Percentiles rank a stretch among this genome's conserved stretches.
These are phyloP conservation scores for Eupithecia subfuscata DNA, from an alignment of 2,888 invertebrate genomes.

Conservation along the genomic window DNA sequence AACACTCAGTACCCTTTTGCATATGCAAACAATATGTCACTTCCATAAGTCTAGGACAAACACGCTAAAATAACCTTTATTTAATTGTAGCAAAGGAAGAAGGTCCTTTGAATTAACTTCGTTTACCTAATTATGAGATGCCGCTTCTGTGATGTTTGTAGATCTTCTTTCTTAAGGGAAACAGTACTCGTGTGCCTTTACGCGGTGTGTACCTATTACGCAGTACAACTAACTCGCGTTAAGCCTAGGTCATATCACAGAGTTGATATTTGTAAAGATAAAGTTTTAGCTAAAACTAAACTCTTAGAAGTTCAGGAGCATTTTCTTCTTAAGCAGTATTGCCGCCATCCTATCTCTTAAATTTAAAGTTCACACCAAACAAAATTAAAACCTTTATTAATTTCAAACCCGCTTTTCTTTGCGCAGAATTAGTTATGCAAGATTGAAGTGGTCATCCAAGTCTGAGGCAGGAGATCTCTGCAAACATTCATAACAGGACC, in stretches of 20 bases:
- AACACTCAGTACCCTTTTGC: constrained; percentile 77
- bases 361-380: background rate
- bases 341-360: background rate
- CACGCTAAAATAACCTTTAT: constrained; percentile 18
- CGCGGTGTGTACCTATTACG: too few relatives aligned
- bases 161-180: background rate
- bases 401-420: constrained; percentile 64
- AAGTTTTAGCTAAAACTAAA: background rate
- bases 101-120: background rate
- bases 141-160: constrained; percentile 7
- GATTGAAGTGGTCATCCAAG: constrained; percentile 79
- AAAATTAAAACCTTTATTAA: constrained; percentile 17
- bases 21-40: constrained; percentile 75
- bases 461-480: constrained; percentile 71
- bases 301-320: background rate
- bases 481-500: constrained; percentile 64
- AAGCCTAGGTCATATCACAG: too few relatives aligned
- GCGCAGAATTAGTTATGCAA: constrained; percentile 81
- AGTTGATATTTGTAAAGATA: too few relatives aligned
- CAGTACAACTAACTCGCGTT: too few relatives aligned
- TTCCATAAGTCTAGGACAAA: constrained; percentile 52
- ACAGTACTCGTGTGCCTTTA: background rate
- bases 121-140: constrained; percentile 21
- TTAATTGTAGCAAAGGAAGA: background rate
- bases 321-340: background rate